phyloP scores from a whole-genome alignment of 2,888 invertebrate species.

The Caenorhabditis panamensis region DNA sequence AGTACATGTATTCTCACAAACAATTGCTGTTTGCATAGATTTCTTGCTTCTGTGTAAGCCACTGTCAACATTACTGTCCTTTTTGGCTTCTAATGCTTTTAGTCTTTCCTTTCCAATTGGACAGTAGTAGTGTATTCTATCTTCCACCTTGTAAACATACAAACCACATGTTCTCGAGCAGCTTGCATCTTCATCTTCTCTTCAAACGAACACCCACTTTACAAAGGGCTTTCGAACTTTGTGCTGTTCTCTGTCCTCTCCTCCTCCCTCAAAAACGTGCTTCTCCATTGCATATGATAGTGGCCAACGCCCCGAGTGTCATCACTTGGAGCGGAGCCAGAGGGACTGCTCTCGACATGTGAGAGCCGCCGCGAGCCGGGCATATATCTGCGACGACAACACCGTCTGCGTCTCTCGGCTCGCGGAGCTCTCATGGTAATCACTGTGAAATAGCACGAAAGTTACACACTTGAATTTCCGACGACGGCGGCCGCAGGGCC shows the following conservation, averaged over 20 bases:
- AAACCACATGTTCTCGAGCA: neutral
- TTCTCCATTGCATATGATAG: conserved; percentile 28
- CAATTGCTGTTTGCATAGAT: conserved; percentile 6
- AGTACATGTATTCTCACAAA: conserved; percentile 2
- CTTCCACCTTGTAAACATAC: neutral
- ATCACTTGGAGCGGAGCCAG: conserved; percentile 57
- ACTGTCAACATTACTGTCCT: neutral
- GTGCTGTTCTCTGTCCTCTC: conserved; percentile 17
- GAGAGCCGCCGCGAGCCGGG: conserved; percentile 41
- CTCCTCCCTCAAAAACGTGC: conserved; percentile 22
- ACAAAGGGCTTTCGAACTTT: conserved; percentile 44
- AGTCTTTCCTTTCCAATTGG: neutral
- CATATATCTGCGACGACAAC: conserved; percentile 42
- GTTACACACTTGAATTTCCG: conserved; percentile 62
- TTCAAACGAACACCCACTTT: neutral
- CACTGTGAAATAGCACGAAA: conserved; percentile 60
- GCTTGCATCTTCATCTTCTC: neutral
- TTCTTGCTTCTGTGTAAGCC: neutral
- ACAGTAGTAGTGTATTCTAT: neutral
- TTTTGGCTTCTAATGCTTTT: neutral
- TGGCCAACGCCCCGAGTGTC: conserved; percentile 35
- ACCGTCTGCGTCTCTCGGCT: conserved; percentile 26
- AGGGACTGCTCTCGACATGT: conserved; percentile 50
- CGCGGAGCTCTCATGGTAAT: conserved; percentile 25
- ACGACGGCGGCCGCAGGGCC: conserved; percentile 15